Evolutionary conservation across 1,140 invertebrate species (phyloP).

Genomic region (Metopolophium dirhodum): DNA sequence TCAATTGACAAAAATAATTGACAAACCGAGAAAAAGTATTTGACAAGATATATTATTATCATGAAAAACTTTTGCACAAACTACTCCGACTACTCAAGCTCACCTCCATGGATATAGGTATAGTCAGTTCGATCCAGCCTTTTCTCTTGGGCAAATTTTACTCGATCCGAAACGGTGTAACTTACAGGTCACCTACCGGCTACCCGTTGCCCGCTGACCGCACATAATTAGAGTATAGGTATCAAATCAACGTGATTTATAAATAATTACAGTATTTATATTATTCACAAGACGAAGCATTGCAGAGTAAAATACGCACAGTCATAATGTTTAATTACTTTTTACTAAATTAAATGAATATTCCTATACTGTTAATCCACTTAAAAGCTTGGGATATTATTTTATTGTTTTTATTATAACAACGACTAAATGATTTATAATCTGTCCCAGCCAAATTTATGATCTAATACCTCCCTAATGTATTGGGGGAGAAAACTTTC

Average conservation of each 20-base stretch:
- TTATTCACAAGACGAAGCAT: background rate
- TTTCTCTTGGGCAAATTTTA: background rate
- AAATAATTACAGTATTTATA: background rate
- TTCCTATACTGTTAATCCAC: background rate
- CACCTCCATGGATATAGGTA: too few species aligned
- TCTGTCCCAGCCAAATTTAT: background rate
- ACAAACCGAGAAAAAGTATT: background rate
- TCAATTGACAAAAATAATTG: background rate
- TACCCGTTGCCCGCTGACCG: background rate
- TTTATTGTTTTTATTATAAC: background rate
- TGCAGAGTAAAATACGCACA: background rate
- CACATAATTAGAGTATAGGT: background rate
- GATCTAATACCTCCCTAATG: background rate
- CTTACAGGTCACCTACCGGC: background rate
- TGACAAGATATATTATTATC: background rate
- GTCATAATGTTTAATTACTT: background rate
- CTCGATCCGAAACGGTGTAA: background rate
- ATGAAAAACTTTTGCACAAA: too few species aligned
- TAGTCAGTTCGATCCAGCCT: background rate
- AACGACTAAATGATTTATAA: background rate
- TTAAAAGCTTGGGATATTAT: background rate
- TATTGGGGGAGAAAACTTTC: background rate
- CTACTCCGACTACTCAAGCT: too few species aligned
- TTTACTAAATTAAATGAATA: background rate
- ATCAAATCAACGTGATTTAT: background rate